Evolutionary conservation across 2,888 invertebrate genomes (phyloP).

Genomic region (Ellobium chinense): DNA sequence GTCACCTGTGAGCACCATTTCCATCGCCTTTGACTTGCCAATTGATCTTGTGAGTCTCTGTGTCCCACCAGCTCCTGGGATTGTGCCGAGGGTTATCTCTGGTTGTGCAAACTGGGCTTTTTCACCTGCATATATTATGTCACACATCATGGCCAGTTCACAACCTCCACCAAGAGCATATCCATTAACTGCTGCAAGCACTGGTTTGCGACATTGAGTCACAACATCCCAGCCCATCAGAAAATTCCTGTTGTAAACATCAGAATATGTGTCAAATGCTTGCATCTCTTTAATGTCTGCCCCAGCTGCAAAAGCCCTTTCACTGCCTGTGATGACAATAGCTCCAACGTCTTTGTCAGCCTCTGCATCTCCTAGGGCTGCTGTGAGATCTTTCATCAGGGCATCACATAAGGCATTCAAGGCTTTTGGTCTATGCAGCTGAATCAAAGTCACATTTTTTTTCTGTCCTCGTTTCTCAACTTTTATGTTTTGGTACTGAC

Average conservation of each 20-base stretch:
- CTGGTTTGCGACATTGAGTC: constrained; percentile 89
- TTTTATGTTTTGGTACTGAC: constrained; percentile 87
- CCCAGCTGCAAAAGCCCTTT: constrained; percentile 89
- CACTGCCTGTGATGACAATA: constrained; percentile 94
- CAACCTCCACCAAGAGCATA: constrained; percentile 99
- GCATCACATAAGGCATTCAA: constrained; percentile 96
- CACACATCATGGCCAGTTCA: constrained; percentile 99
- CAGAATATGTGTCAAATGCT: constrained; percentile 82
- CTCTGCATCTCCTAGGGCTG: constrained; percentile 69
- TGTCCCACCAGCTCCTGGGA: constrained; percentile 95
- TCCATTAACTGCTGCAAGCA: constrained; percentile 99
- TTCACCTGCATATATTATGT: constrained; percentile 99
- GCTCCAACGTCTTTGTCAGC: constrained; percentile 82
- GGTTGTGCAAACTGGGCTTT: constrained; percentile 99
- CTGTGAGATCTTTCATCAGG: constrained; percentile 88
- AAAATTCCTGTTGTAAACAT: constrained; percentile 87
- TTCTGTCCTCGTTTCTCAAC: constrained; percentile 90
- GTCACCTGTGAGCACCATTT: constrained; percentile 95
- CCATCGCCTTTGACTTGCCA: constrained; percentile 99
- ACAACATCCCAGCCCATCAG: constrained; percentile 91
- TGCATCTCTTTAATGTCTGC: constrained; percentile 94
- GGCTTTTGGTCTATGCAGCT: constrained; percentile 96
- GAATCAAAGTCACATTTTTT: constrained; percentile 94
- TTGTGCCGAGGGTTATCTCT: constrained; percentile 97
- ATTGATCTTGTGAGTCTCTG: constrained; percentile 90